These are phyloP conservation scores for Tringa solitaria DNA, from an alignment of 2,113 vertebrate species.

Conservation along the genomic window DNA sequence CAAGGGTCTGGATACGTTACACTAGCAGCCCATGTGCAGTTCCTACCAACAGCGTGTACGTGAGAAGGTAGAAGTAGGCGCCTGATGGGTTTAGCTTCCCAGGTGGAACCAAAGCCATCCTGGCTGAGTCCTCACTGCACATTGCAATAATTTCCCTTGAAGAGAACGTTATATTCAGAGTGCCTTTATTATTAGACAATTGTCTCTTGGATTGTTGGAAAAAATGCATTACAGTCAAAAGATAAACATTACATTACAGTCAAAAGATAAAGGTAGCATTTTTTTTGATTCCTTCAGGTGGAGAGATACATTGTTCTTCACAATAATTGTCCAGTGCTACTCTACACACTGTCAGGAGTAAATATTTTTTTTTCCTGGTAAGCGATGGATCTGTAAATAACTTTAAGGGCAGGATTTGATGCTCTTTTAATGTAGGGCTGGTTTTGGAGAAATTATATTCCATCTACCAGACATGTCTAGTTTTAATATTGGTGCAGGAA, in stretches of 20 bases:
- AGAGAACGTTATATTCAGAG: neutral
- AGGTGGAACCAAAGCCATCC: neutral
- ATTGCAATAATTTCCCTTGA: neutral
- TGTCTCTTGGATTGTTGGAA: neutral
- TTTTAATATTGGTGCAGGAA: neutral
- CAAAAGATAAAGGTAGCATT: neutral
- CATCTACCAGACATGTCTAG: neutral
- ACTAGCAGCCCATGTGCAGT: neutral
- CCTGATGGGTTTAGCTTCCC: neutral
- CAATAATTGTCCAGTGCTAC: neutral
- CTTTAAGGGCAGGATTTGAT: neutral
- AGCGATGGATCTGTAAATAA: neutral
- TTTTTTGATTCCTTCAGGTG: neutral
- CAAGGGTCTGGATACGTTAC: neutral
- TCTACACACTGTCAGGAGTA: neutral
- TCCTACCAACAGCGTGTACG: rapidly evolving
- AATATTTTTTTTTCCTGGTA: neutral
- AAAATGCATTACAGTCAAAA: neutral
- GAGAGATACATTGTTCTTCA: neutral
- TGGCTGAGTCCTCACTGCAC: neutral
- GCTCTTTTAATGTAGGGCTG: neutral
- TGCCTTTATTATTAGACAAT: neutral
- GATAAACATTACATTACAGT: neutral
- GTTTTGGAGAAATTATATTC: neutral
- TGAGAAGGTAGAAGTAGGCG: neutral